These are phyloP conservation scores for Lepidocyrtinus sp. DNA, from an alignment of 2,888 invertebrate genomes.

Conservation along the genomic window DNA sequence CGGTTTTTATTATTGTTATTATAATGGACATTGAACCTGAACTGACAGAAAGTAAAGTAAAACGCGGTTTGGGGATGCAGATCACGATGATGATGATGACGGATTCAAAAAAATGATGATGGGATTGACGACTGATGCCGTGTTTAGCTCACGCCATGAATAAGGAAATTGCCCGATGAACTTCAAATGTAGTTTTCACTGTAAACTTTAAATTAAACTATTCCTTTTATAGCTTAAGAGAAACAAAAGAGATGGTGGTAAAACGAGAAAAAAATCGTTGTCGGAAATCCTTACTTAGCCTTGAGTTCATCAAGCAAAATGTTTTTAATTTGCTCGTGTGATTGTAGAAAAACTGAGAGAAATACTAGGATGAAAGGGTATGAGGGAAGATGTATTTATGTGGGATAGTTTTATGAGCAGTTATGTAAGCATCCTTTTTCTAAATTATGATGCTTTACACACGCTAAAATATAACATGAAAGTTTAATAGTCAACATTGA, in stretches of 20 bases:
- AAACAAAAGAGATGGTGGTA: too few relatives aligned
- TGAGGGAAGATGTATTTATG: too few relatives aligned
- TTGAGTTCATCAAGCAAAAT: background rate
- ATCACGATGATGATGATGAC: slow-evolving; percentile 7
- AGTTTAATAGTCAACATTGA: too few relatives aligned
- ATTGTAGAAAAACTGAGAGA: too few relatives aligned
- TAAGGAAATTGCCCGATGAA: too few relatives aligned
- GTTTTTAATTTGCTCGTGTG: too few relatives aligned
- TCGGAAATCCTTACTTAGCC: slow-evolving; percentile 12
- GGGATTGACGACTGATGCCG: slow-evolving; percentile 9
- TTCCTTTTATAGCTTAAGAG: background rate
- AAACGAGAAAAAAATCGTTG: too few relatives aligned
- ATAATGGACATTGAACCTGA: slow-evolving; percentile 53
- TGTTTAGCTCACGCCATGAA: too few relatives aligned
- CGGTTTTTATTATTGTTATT: slow-evolving; percentile 28
- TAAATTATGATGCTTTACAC: too few relatives aligned
- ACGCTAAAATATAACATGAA: too few relatives aligned
- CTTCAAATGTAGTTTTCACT: background rate
- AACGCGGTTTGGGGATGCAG: background rate
- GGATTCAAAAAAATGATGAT: background rate
- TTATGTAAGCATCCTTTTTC: slow-evolving; percentile 7
- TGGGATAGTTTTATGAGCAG: background rate
- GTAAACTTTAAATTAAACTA: slow-evolving; percentile 4
- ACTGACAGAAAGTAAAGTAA: slow-evolving; percentile 24
- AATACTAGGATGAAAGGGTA: too few relatives aligned